These are phyloP conservation scores for Scyliorhinus canicula DNA, from an alignment of 2,797 vertebrate genomes.

Conservation along the genomic window DNA sequence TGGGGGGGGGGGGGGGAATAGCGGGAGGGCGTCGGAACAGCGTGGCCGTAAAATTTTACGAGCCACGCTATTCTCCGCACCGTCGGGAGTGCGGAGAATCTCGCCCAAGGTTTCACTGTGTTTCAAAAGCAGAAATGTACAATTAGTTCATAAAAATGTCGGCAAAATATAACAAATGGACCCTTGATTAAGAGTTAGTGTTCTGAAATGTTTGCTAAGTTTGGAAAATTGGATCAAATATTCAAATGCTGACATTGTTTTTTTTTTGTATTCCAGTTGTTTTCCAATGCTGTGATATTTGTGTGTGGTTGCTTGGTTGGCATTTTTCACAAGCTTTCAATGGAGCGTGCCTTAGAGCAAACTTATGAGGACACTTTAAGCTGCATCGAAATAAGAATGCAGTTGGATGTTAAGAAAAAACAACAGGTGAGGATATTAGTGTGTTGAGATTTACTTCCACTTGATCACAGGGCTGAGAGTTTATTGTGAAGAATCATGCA, in stretches of 20 bases:
- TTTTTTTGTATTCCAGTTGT: constrained; percentile 59
- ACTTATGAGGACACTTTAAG: constrained; percentile 83
- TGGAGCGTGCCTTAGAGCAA: constrained; percentile 83
- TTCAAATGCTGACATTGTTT: neutral
- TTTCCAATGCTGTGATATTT: constrained; percentile 80
- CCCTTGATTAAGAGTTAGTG: neutral
- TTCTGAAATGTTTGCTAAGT: neutral
- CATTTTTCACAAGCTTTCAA: constrained; percentile 86
- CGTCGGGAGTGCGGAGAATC: no score
- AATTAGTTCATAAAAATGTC: neutral
- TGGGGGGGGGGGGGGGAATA: no score
- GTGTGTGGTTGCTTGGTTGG: constrained; percentile 82
- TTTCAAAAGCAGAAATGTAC: neutral
- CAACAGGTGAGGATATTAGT: constrained; percentile 72
- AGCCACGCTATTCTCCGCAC: no score
- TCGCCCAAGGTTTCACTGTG: neutral
- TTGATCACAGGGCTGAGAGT: no score
- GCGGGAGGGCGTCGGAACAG: no score
- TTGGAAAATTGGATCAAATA: neutral
- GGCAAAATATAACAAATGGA: neutral
- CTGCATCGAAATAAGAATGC: constrained; percentile 83
- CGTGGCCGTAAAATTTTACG: no score
- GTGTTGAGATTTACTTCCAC: neutral
- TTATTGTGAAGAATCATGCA: neutral
- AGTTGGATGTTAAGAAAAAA: constrained; percentile 88